phyloP scores from a whole-genome alignment of 2,797 vertebrate genomes.

The Cryptoprocta ferox region DNA sequence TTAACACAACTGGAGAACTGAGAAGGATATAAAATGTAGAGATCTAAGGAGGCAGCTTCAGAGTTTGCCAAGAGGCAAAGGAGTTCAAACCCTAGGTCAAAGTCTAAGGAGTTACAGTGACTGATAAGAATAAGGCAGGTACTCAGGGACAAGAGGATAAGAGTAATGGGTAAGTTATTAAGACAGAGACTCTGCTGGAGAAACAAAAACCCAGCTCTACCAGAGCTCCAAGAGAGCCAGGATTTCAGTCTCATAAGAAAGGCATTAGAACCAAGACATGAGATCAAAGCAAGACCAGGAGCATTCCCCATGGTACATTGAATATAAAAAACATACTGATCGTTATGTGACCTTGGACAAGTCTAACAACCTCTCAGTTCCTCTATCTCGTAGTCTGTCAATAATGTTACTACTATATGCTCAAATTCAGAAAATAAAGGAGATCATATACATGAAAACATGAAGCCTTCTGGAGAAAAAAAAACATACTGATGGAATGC shows the following conservation, averaged over 20 bases:
- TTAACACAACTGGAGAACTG: not conserved
- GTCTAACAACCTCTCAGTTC: not conserved
- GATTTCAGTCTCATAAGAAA: not conserved
- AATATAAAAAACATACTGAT: not conserved
- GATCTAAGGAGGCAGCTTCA: not conserved
- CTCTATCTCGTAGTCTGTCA: not conserved
- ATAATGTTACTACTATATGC: not conserved
- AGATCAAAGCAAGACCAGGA: constrained; percentile 1
- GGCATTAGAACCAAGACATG: not conserved
- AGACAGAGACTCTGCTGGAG: not conserved
- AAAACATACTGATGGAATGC: not conserved
- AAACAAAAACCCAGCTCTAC: not conserved
- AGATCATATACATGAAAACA: not conserved
- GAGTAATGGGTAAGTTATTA: not conserved
- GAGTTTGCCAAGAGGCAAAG: not conserved
- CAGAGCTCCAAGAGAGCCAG: not conserved
- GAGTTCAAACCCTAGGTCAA: not conserved
- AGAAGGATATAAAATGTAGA: not conserved
- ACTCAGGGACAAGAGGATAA: not conserved
- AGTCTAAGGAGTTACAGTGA: not conserved
- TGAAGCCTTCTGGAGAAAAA: not conserved
- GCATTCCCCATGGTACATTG: accelerated
- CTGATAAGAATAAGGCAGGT: not conserved
- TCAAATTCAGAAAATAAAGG: not conserved
- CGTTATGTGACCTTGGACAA: not conserved